Base-by-base conservation (phyloP, 2,113 vertebrate genomes). In the Saimiri boliviensis region DNA sequence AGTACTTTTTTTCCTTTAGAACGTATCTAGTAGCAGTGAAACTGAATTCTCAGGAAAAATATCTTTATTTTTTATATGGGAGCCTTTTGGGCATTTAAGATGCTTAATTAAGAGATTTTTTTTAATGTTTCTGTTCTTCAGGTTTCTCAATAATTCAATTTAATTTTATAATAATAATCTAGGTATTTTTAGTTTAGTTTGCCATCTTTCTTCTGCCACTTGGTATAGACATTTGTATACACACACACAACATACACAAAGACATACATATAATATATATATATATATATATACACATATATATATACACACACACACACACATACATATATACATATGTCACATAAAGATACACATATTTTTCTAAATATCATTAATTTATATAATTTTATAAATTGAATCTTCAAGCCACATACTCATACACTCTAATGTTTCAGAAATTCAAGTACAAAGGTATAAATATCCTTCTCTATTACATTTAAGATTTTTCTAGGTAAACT, bases 121-220 rank as follows among this genome's bases (percentile, higher is more conserved):
- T 27, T 42, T n/a, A 49, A n/a, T 4, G n/a, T 56, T 87, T 27
- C n/a, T 49, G 49, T 40, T 25, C 5, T 58, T 93, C 83, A 81
- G 54, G 77, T 94, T 20, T 13, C 9, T 84, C 8, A 90, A 27
- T 54, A 95, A 95, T 90, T 21, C 35, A 74, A 56, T 6, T 97
- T 20, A 32, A 79, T 90, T 60, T 85, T 37, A 16, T 89, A 35
- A 80, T 9, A 37, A 16, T 45, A 79, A 83, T 54, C 20, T n/a
- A 56, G 4, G 42, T 91, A 76, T 80, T 82, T 96, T 89, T 81
- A 73, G 9, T 81, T 86, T 79, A 71, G 9, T 82, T 86, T 79
- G 6, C 2, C 30, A 63, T 25, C 7, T 73, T 80, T 70, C 23
- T 87, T 54, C 35, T 40, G 2, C 14, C 23, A 93, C 35, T 25